Conservation (phyloP, 2,888 invertebrate species). For the Napeogenes sylphis region DNA sequence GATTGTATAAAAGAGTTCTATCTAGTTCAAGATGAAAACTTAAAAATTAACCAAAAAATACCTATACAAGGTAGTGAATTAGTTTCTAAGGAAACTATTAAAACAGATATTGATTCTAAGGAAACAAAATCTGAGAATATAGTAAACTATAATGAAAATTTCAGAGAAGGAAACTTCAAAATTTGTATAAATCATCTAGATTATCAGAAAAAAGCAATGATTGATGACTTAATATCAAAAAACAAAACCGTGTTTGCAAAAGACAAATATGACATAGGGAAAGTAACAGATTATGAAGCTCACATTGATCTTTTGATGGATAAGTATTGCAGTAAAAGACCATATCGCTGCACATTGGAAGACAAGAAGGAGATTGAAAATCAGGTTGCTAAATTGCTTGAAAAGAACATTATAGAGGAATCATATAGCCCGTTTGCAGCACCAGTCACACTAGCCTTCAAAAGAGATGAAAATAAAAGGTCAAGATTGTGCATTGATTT, state of each 20-base stretch:
- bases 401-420: slow-evolving; percentile 24
- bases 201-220: slow-evolving; percentile 21
- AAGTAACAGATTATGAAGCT: slow-evolving; percentile 24
- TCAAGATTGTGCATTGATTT: slow-evolving; percentile 31
- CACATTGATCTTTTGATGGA: slow-evolving; percentile 26
- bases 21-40: slow-evolving; percentile 33
- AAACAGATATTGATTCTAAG: neutral
- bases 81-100: neutral
- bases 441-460: slow-evolving; percentile 28
- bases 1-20: slow-evolving; percentile 34
- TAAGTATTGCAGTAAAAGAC: slow-evolving; percentile 28
- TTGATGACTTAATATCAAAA: slow-evolving; percentile 22
- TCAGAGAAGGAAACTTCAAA: slow-evolving; percentile 25
- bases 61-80: neutral
- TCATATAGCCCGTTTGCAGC: slow-evolving; percentile 33
- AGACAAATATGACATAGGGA: slow-evolving; percentile 25
- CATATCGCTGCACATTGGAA: slow-evolving; percentile 25
- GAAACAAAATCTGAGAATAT: neutral
- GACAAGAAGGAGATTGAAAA: slow-evolving; percentile 12
- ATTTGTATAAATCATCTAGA: slow-evolving; percentile 24
- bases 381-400: slow-evolving; percentile 17
- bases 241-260: slow-evolving; percentile 27
- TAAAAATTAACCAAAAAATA: slow-evolving; percentile 26
- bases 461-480: slow-evolving; percentile 34
- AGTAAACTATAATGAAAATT: slow-evolving; percentile 31